These are phyloP conservation scores for Boloria euphrosyne DNA, from an alignment of 2,888 invertebrate genomes.

Conservation along the genomic window DNA sequence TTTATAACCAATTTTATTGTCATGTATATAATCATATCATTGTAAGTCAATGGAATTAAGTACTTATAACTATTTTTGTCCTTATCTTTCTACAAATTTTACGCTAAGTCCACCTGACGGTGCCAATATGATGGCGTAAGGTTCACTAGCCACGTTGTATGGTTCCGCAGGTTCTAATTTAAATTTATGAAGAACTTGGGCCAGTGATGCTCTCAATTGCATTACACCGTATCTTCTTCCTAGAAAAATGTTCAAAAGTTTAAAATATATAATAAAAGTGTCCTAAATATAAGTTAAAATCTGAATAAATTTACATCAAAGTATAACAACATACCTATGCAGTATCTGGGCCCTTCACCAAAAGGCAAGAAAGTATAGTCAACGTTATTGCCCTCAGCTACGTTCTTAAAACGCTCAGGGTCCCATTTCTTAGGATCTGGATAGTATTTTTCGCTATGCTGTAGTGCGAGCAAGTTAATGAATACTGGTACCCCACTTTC, in stretches of 20 bases:
- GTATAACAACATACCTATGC: conserved; percentile 69
- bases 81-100: conserved; percentile 52
- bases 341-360: conserved; percentile 83
- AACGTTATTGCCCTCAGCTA: conserved; percentile 68
- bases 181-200: conserved; percentile 57
- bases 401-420: conserved; percentile 80
- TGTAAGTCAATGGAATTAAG: no score
- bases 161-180: conserved; percentile 51
- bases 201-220: conserved; percentile 64
- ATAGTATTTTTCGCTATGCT: conserved; percentile 71
- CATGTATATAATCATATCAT: no score
- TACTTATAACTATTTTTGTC: neutral
- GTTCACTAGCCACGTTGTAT: conserved; percentile 50
- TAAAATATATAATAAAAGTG: no score
- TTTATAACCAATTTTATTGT: no score
- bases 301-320: neutral
- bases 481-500: conserved; percentile 49
- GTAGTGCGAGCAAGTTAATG: conserved; percentile 54
- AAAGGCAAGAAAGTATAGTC: conserved; percentile 73
- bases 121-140: conserved; percentile 54
- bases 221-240: conserved; percentile 69
- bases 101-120: conserved; percentile 56
- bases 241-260: conserved; percentile 41
- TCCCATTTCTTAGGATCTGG: conserved; percentile 78
- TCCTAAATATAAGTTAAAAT: neutral